phyloP scores from a whole-genome alignment of 2,113 vertebrate species.

The Ceratotherium simum region DNA sequence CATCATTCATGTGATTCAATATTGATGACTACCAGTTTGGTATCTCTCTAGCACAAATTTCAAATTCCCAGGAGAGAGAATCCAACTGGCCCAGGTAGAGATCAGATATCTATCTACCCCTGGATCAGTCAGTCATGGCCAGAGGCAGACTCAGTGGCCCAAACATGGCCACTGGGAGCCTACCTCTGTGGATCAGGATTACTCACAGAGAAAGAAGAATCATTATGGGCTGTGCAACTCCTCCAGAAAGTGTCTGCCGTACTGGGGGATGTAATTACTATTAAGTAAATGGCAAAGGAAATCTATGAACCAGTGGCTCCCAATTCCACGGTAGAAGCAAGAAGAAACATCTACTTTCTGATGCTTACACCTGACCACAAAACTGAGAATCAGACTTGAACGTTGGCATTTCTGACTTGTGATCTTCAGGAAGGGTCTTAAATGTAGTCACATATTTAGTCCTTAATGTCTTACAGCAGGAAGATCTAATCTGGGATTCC shows the following conservation, averaged over 20 bases:
- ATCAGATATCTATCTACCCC: neutral
- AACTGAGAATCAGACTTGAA: neutral
- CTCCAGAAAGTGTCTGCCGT: neutral
- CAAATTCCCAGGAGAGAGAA: neutral
- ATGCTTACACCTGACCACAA: neutral
- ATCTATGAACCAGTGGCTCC: neutral
- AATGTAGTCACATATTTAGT: neutral
- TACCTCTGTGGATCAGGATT: neutral
- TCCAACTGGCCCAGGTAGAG: neutral
- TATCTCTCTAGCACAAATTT: neutral
- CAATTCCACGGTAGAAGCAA: neutral
- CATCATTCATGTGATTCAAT: neutral
- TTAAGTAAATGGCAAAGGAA: constrained; percentile 21
- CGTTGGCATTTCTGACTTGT: neutral
- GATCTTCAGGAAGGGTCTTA: neutral
- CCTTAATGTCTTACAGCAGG: neutral
- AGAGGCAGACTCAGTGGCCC: neutral
- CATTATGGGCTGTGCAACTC: neutral
- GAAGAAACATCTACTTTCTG: neutral
- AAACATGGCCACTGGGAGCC: neutral
- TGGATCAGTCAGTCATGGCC: neutral
- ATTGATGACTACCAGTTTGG: neutral
- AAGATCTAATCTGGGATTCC: neutral
- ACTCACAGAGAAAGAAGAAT: neutral
- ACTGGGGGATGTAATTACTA: neutral